Percentiles rank a stretch among this genome's conserved stretches.
phyloP scores from a whole-genome alignment of 2,888 invertebrate species.

The Erpobdella octoculata region DNA sequence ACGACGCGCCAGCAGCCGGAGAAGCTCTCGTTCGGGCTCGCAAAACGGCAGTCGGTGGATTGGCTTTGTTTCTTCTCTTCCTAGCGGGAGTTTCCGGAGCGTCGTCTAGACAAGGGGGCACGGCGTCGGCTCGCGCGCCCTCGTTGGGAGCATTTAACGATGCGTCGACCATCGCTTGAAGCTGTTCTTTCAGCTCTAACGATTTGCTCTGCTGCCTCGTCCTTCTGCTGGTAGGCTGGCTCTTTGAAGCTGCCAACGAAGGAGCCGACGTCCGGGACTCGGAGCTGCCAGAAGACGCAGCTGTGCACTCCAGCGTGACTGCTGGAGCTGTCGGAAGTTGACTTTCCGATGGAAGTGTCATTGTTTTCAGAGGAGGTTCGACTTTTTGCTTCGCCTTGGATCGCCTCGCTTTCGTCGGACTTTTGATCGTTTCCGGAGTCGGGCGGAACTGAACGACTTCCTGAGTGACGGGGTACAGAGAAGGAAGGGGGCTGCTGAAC shows the following conservation, averaged over 20 bases:
- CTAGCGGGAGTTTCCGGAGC: neutral
- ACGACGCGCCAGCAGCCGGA: neutral
- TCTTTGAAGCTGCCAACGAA: neutral
- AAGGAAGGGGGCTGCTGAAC: no score
- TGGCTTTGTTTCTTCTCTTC: neutral
- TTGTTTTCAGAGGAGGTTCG: no score
- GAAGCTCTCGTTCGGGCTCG: neutral
- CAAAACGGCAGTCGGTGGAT: neutral
- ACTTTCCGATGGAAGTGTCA: no score
- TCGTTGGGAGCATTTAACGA: no score
- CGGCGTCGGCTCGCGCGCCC: no score
- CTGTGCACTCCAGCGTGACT: neutral
- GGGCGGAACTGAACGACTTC: no score
- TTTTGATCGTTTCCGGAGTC: no score
- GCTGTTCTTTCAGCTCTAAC: neutral
- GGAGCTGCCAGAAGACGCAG: neutral
- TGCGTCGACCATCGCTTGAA: neutral
- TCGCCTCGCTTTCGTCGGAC: no score
- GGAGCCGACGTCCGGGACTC: neutral
- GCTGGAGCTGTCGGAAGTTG: neutral
- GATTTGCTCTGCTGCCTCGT: slow-evolving; percentile 11
- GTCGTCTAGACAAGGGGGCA: no score
- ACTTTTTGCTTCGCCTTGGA: no score
- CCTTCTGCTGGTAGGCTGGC: neutral
- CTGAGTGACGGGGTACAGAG: no score